These are phyloP conservation scores for Chanos chanos DNA, from an alignment of 2,797 vertebrate genomes.

Conservation along the genomic window DNA sequence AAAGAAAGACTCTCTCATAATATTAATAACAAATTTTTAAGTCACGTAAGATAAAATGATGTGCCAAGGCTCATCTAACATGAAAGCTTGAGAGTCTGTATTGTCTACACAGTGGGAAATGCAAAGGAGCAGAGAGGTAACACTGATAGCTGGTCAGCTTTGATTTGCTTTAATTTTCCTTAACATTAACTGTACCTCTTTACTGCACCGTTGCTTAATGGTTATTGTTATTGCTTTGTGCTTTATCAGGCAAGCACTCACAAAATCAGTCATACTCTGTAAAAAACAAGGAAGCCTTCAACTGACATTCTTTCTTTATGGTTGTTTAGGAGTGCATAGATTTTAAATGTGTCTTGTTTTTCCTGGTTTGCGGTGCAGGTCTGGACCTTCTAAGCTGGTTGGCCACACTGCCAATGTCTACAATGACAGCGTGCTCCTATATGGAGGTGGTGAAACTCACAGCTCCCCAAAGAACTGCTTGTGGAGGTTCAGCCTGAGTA, in stretches of 20 bases:
- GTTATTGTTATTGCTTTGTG: neutral
- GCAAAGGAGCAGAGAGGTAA: neutral
- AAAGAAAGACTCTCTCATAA: too few species aligned
- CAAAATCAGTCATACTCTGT: neutral
- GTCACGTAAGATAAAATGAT: too few species aligned
- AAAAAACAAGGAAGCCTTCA: neutral
- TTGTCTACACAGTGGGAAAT: neutral
- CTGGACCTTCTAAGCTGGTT: slow-evolving; percentile 75
- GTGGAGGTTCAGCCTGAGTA: slow-evolving; percentile 76
- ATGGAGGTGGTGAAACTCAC: slow-evolving; percentile 76
- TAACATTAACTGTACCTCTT: too few species aligned
- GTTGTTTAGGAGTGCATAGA: neutral
- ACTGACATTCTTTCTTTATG: neutral
- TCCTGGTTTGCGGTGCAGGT: slow-evolving; percentile 58
- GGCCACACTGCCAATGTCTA: slow-evolving; percentile 77
- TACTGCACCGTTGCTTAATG: neutral
- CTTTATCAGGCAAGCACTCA: neutral
- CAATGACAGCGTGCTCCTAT: slow-evolving; percentile 78
- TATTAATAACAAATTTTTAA: too few species aligned
- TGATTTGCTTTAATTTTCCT: slow-evolving; percentile 11
- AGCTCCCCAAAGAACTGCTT: slow-evolving; percentile 60
- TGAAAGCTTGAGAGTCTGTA: too few species aligned
- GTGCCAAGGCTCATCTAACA: too few species aligned
- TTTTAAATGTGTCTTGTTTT: slow-evolving; percentile 18
- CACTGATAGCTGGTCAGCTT: neutral